These are phyloP conservation scores for Nasonia oneida DNA, from an alignment of 2,888 invertebrate genomes.

Conservation along the genomic window DNA sequence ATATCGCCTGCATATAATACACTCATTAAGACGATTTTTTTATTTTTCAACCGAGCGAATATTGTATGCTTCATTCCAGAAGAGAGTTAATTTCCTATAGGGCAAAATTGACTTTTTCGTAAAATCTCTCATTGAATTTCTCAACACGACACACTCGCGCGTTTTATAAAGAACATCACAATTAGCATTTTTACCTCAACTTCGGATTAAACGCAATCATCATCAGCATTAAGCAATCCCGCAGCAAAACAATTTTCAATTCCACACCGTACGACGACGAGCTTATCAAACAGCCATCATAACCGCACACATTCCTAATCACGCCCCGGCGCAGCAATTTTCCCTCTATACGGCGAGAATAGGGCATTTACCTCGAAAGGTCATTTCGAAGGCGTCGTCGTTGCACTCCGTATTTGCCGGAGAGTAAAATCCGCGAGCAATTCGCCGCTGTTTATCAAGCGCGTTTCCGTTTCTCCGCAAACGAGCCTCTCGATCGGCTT, in stretches of 20 bases:
- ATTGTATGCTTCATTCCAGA: neutral
- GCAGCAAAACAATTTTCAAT: neutral
- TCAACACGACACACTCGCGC: too few relatives aligned
- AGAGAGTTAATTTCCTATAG: too few relatives aligned
- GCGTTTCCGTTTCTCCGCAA: constrained; percentile 4
- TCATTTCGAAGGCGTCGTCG: neutral
- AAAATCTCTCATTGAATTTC: too few relatives aligned
- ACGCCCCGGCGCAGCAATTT: neutral
- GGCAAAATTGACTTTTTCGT: too few relatives aligned
- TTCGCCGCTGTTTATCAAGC: neutral
- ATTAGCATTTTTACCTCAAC: neutral
- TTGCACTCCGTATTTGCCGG: neutral
- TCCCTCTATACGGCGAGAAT: neutral
- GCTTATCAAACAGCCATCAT: neutral
- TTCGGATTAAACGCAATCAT: neutral
- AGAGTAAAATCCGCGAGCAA: neutral
- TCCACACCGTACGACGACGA: too few relatives aligned
- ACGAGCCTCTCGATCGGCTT: constrained; percentile 9
- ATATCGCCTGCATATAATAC: neutral
- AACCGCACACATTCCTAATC: neutral
- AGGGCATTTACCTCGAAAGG: constrained; percentile 6
- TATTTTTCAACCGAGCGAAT: neutral
- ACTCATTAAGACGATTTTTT: neutral
- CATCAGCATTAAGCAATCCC: neutral
- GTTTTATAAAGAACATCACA: too few relatives aligned